Evolutionary conservation across 2,797 vertebrate genomes (phyloP).

Genomic region (Phylloscopus collybita): DNA sequence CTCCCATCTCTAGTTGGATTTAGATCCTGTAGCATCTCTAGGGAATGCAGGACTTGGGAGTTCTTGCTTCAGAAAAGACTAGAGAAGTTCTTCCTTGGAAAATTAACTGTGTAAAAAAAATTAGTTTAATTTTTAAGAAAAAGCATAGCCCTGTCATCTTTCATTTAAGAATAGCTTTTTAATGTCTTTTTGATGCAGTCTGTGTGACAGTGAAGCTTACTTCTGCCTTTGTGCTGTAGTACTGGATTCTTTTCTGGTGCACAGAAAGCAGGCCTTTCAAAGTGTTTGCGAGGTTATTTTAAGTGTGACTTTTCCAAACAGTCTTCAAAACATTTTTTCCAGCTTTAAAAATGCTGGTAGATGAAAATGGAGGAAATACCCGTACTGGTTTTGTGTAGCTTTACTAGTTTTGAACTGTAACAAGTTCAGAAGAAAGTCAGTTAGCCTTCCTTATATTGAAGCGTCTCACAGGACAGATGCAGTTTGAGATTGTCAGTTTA

Average conservation of each 20-base stretch:
- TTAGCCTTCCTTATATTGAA: not conserved
- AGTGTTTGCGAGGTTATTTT: not conserved
- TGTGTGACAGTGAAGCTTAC: not conserved
- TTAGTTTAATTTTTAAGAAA: not conserved
- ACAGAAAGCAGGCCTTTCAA: not conserved
- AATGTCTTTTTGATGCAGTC: not conserved
- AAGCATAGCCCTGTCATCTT: not conserved
- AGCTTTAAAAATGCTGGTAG: not conserved
- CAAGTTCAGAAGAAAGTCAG: not conserved
- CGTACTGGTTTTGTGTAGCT: not conserved
- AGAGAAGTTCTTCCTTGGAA: not conserved
- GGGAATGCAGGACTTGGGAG: not conserved
- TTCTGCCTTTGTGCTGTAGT: not conserved
- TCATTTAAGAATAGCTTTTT: not conserved
- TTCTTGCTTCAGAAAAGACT: not conserved
- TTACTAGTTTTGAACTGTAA: not conserved
- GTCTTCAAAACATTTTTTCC: not conserved
- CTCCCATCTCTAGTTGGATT: not conserved
- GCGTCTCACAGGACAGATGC: not conserved
- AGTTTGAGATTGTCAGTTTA: not conserved
- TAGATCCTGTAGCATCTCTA: not conserved
- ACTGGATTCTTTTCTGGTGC: not conserved
- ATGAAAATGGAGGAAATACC: not conserved
- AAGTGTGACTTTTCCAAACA: not conserved
- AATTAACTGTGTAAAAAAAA: not conserved